These are phyloP conservation scores for Lypha dubia DNA, from an alignment of 2,888 invertebrate genomes.

Conservation along the genomic window DNA sequence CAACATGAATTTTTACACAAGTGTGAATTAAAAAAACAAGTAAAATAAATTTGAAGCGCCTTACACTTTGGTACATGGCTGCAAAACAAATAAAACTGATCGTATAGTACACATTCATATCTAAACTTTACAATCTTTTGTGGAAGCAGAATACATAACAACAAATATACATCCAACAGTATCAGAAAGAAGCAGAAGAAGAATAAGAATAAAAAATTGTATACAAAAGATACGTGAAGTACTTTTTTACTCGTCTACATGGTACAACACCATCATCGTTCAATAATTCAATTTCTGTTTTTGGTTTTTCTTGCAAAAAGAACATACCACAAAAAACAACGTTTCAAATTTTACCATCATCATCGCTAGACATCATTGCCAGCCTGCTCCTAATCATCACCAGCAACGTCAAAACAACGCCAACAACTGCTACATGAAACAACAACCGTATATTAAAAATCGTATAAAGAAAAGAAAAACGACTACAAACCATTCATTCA, in stretches of 20 bases:
- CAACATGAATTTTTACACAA: constrained; percentile 78
- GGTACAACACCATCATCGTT: constrained; percentile 70
- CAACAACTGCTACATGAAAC: constrained; percentile 50
- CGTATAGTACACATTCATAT: constrained; percentile 63
- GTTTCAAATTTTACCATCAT: constrained; percentile 59
- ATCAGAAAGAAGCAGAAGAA: background rate
- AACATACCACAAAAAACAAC: constrained; percentile 41
- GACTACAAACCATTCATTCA: constrained; percentile 25
- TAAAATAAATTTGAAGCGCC: constrained; percentile 74
- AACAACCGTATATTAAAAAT: constrained; percentile 65
- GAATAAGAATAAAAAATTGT: background rate
- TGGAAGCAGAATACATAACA: constrained; percentile 51
- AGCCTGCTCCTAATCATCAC: constrained; percentile 70
- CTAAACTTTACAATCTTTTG: constrained; percentile 67
- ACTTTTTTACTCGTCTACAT: constrained; percentile 61
- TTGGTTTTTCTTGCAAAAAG: background rate
- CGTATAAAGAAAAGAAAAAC: background rate
- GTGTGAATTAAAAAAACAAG: constrained; percentile 70
- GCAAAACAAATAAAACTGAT: constrained; percentile 56
- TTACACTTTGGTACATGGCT: constrained; percentile 31
- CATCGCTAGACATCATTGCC: constrained; percentile 55
- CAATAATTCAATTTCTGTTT: constrained; percentile 69
- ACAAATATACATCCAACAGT: constrained; percentile 31
- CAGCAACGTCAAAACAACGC: constrained; percentile 71
- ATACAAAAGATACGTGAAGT: constrained; percentile 48